Percentiles rank a stretch among this genome's conserved stretches.
phyloP scores from a whole-genome alignment of 2,113 vertebrate species.

The Polypterus senegalus region DNA sequence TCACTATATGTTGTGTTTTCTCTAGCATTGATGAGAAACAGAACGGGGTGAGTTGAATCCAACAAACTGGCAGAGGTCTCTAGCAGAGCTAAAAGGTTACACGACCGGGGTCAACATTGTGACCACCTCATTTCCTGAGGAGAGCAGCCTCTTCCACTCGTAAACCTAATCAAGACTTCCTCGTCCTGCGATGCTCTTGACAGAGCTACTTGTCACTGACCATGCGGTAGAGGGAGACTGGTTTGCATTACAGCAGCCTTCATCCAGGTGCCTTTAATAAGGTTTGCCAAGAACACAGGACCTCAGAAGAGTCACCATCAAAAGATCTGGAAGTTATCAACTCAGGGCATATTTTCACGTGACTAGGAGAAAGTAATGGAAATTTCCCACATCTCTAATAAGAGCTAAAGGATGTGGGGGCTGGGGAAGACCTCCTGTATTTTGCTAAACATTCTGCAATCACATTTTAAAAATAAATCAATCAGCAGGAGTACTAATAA shows the following conservation, averaged over 20 bases:
- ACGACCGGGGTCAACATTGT: constrained; percentile 49
- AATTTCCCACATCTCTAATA: too few species aligned
- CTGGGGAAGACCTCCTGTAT: too few species aligned
- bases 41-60: constrained; percentile 53
- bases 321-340: constrained; percentile 61
- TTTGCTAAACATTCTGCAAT: too few species aligned
- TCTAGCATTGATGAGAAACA: constrained; percentile 62
- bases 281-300: constrained; percentile 57
- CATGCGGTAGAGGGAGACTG: constrained; percentile 45
- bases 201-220: constrained; percentile 37
- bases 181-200: constrained; percentile 43
- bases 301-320: constrained; percentile 46
- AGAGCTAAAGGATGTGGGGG: too few species aligned
- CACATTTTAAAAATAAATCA: too few species aligned
- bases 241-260: constrained; percentile 57
- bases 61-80: constrained; percentile 51
- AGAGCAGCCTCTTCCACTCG: constrained; percentile 66
- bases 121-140: constrained; percentile 81
- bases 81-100: constrained; percentile 55
- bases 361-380: too few species aligned
- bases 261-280: constrained; percentile 80
- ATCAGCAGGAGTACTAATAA: too few species aligned
- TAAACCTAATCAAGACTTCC: constrained; percentile 81
- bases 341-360: constrained; percentile 12
- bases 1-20: constrained; percentile 27